Evolutionary conservation across 2,797 vertebrate species (phyloP).

Genomic region (Halcyon badia): DNA sequence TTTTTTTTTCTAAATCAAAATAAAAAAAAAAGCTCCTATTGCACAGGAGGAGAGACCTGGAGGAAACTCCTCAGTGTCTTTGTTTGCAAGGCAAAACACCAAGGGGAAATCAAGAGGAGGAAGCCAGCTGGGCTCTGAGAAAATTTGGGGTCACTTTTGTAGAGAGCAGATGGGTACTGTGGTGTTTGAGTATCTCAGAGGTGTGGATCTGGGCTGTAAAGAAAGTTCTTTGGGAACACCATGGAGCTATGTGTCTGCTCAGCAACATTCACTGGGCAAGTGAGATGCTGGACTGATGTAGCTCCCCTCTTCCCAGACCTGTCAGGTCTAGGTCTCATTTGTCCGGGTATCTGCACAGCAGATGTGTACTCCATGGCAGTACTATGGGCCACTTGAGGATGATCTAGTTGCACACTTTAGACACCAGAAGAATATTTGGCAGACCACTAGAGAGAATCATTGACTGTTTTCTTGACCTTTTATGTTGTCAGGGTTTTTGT

Average conservation of each 20-base stretch:
- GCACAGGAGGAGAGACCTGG: not conserved
- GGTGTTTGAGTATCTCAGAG: not conserved
- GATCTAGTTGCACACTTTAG: not conserved
- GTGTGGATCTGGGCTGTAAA: not conserved
- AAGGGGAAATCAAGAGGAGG: not conserved
- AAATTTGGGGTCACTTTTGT: not conserved
- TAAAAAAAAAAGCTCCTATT: not conserved
- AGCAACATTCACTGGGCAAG: not conserved
- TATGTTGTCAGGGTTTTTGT: not conserved
- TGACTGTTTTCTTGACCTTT: not conserved
- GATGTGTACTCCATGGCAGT: not conserved
- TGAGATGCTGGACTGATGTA: fast-evolving
- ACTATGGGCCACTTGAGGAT: too few relatives aligned
- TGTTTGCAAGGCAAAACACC: not conserved
- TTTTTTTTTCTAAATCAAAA: not conserved
- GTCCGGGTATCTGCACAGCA: not conserved
- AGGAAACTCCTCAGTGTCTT: not conserved
- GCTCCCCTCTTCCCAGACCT: not conserved
- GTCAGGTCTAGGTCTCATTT: not conserved
- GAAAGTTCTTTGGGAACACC: not conserved
- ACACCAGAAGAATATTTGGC: not conserved
- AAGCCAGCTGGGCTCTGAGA: not conserved
- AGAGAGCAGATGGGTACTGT: not conserved
- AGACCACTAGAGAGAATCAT: not conserved
- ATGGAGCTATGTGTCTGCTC: not conserved